A percentile compares a stretch with the other conserved stretches of the same genome.
Evolutionary conservation across 2,888 invertebrate genomes (phyloP).

Genomic region (Adineta ricciae): DNA sequence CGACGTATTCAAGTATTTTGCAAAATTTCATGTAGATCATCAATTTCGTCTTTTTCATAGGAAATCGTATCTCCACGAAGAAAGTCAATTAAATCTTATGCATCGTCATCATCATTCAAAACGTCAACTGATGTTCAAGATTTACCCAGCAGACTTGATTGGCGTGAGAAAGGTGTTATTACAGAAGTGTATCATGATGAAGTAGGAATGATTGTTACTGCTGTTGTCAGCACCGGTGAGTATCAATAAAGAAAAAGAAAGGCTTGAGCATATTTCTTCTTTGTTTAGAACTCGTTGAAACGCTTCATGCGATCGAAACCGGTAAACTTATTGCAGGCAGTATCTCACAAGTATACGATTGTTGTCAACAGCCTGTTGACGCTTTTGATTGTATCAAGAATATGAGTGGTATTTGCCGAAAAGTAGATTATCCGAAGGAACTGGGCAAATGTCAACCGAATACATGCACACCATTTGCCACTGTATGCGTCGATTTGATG

Average conservation of each 20-base stretch:
- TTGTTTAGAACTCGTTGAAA: not conserved
- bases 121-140: not conserved
- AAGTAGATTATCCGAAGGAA: not conserved
- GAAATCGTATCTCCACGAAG: not conserved
- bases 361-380: not conserved
- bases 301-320: not conserved
- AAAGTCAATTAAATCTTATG: no score
- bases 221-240: not conserved
- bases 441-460: not conserved
- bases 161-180: not conserved
- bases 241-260: not conserved
- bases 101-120: constrained; percentile 15
- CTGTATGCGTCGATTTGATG: not conserved
- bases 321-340: not conserved
- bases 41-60: not conserved
- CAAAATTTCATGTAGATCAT: no score
- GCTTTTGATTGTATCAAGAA: not conserved
- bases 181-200: not conserved
- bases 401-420: not conserved
- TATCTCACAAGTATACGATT: not conserved
- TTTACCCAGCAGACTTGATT: not conserved
- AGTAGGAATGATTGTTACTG: not conserved
- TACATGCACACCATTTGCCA: not conserved
- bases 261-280: not conserved
- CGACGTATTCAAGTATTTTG: no score